A percentile compares a stretch with the other conserved stretches of the same genome.
Evolutionary conservation across 2,888 invertebrate species (phyloP).

Genomic region (Aspidapion aeneum): DNA sequence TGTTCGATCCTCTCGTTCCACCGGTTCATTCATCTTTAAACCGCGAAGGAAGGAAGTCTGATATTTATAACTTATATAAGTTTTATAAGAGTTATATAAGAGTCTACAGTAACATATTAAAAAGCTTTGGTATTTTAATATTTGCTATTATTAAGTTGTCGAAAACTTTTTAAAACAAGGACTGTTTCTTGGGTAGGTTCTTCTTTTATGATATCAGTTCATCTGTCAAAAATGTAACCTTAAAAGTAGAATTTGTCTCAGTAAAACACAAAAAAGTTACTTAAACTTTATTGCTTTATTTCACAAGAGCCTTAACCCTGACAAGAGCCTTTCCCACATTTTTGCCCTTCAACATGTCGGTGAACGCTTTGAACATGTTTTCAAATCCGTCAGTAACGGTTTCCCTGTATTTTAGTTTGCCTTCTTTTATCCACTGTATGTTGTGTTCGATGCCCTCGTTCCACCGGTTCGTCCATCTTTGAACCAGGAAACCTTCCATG

Average conservation of each 20-base stretch:
- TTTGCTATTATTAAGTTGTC: too few species aligned
- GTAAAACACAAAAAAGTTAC: too few species aligned
- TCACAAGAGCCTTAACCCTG: constrained; percentile 35
- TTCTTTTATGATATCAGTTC: too few species aligned
- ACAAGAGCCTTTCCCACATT: constrained; percentile 38
- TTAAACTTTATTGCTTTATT: constrained; percentile 13
- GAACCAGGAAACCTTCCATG: constrained; percentile 36
- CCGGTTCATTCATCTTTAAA: neutral
- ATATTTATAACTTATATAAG: too few species aligned
- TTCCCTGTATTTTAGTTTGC: constrained; percentile 67
- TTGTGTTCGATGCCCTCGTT: constrained; percentile 62
- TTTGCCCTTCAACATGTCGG: constrained; percentile 34
- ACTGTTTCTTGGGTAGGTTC: too few species aligned
- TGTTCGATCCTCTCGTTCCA: constrained; percentile 57
- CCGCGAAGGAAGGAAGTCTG: too few species aligned
- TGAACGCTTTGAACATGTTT: constrained; percentile 36
- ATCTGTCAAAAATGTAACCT: too few species aligned
- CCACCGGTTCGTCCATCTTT: constrained; percentile 50
- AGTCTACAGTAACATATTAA: too few species aligned
- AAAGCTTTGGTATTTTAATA: too few species aligned
- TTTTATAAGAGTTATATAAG: too few species aligned
- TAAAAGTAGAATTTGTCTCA: too few species aligned
- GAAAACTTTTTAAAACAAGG: too few species aligned
- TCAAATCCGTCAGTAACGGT: constrained; percentile 63
- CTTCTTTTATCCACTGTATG: constrained; percentile 60